phyloP scores from a whole-genome alignment of 2,113 vertebrate species.

The Notarius lentiginosus region DNA sequence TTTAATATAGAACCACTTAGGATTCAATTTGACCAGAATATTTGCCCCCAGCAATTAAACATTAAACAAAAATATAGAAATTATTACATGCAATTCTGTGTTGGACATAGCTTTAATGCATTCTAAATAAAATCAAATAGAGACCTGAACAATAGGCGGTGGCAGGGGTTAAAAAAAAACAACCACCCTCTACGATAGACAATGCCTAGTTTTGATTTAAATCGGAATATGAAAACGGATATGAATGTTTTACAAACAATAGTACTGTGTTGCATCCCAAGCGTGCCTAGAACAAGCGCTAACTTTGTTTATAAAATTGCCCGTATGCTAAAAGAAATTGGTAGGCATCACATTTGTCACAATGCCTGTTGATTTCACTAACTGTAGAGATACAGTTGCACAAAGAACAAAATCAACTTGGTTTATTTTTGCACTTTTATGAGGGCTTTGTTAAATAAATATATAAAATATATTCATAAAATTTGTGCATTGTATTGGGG shows the following conservation, averaged over 20 bases:
- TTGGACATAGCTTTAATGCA: background rate
- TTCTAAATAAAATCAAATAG: too few species aligned
- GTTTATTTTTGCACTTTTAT: too few species aligned
- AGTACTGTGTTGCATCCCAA: background rate
- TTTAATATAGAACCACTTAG: background rate
- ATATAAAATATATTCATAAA: too few species aligned
- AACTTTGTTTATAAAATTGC: background rate
- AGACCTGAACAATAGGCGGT: too few species aligned
- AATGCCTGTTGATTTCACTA: too few species aligned
- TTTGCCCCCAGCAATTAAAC: background rate
- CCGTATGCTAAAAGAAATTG: background rate
- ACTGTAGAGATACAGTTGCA: too few species aligned
- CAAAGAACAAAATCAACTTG: too few species aligned
- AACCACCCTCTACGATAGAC: background rate
- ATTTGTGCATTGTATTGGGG: too few species aligned
- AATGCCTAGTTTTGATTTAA: background rate
- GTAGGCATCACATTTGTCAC: background rate
- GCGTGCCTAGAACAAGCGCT: background rate
- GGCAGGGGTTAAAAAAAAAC: background rate
- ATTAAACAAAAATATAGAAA: background rate
- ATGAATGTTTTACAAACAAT: background rate
- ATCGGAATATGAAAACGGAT: background rate
- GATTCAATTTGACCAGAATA: background rate
- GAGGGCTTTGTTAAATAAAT: too few species aligned
- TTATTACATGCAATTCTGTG: background rate